Evolutionary conservation across 2,113 vertebrate species (phyloP).

Genomic region (Seriola quinqueradiata): DNA sequence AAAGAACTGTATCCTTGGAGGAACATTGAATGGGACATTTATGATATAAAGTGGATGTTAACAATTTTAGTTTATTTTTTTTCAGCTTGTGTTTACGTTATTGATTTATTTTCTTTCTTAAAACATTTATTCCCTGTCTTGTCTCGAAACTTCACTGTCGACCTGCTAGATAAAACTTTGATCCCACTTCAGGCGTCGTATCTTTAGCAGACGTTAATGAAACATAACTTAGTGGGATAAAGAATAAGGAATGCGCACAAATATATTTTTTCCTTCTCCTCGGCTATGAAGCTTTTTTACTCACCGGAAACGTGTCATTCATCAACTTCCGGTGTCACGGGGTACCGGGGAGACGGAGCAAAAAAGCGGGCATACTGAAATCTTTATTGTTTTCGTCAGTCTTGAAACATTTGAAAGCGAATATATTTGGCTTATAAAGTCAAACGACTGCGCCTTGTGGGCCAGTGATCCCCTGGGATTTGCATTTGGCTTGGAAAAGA

Average conservation of each 20-base stretch:
- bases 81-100: too few species aligned
- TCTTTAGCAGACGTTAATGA: background rate
- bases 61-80: too few species aligned
- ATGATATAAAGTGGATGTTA: too few species aligned
- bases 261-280: background rate
- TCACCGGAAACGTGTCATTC: conserved; percentile 55
- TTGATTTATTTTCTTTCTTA: too few species aligned
- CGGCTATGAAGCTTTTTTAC: background rate
- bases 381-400: conserved; percentile 57
- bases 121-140: too few species aligned
- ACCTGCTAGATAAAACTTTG: too few species aligned
- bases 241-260: background rate
- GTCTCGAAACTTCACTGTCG: too few species aligned
- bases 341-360: conserved; percentile 71
- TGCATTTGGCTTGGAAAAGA: conserved; percentile 2
- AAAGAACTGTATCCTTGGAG: too few species aligned
- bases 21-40: too few species aligned
- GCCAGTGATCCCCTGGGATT: background rate
- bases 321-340: conserved; percentile 82
- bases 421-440: conserved; percentile 24
- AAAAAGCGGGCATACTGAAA: conserved; percentile 79
- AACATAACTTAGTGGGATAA: background rate
- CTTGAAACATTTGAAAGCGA: conserved; percentile 1
- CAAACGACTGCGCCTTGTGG: background rate
- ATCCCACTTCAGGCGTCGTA: too few species aligned